phyloP scores from a whole-genome alignment of 2,888 invertebrate genomes.

The Microplitis deprimator region DNA sequence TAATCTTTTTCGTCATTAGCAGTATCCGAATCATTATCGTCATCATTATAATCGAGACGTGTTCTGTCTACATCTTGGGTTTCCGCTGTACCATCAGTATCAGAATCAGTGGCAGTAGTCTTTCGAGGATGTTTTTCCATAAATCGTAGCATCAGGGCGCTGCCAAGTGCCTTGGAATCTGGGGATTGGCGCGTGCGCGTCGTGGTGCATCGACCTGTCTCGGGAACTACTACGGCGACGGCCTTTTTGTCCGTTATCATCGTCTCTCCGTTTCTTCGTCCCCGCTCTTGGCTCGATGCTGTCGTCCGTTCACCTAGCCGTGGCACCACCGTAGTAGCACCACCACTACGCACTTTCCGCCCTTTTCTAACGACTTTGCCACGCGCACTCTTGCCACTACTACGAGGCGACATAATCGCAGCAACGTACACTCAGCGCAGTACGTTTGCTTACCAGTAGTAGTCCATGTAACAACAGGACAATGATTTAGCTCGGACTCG shows the following conservation, averaged over 20 bases:
- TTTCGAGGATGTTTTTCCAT: constrained; percentile 42
- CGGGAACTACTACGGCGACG: constrained; percentile 41
- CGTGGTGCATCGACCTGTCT: constrained; percentile 56
- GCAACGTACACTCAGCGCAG: background rate
- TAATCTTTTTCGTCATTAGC: background rate
- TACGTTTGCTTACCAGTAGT: background rate
- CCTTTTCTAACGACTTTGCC: constrained; percentile 52
- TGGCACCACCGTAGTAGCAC: constrained; percentile 44
- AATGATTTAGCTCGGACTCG: background rate
- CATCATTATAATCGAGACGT: constrained; percentile 1
- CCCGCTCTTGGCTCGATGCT: constrained; percentile 41
- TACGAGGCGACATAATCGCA: constrained; percentile 38
- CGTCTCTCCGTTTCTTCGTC: constrained; percentile 41
- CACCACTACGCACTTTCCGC: constrained; percentile 49
- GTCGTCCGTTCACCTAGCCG: constrained; percentile 40
- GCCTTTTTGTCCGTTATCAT: constrained; percentile 46
- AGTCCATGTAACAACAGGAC: constrained; percentile 3
- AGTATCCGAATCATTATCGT: background rate
- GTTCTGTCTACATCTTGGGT: background rate
- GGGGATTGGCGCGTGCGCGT: constrained; percentile 71
- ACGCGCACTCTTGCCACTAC: constrained; percentile 51
- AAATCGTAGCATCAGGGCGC: constrained; percentile 73
- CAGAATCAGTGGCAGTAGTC: constrained; percentile 1
- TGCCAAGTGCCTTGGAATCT: constrained; percentile 67
- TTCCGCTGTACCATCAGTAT: background rate